These are phyloP conservation scores for Lepidostoma basale DNA, from an alignment of 1,140 invertebrate genomes.

Conservation along the genomic window DNA sequence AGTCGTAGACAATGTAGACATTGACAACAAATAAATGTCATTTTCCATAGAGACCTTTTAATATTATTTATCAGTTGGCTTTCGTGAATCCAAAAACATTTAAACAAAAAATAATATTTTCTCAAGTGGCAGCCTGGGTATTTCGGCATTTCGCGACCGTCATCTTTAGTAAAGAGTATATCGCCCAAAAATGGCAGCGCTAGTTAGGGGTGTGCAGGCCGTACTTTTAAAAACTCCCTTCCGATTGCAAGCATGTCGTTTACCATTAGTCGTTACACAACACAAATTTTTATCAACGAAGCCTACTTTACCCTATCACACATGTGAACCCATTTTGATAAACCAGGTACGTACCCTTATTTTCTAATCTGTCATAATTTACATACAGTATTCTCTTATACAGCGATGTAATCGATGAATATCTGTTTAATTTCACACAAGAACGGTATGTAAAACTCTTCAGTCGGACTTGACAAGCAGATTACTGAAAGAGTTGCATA, in stretches of 20 bases:
- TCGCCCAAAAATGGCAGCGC: conserved; percentile 32
- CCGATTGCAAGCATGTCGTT: conserved; percentile 16
- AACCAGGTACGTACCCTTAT: conserved; percentile 24
- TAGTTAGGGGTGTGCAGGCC: conserved; percentile 34
- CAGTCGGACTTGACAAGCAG: not conserved
- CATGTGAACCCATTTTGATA: conserved; percentile 10
- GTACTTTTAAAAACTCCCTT: conserved; percentile 19
- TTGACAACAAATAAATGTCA: conserved; percentile 25
- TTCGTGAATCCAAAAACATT: too few relatives aligned
- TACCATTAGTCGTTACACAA: conserved; percentile 23
- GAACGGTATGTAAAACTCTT: not conserved
- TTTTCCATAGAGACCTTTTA: conserved; percentile 15
- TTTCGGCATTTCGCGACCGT: conserved; percentile 11
- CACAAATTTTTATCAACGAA: conserved; percentile 27
- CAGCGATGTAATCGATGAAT: too few relatives aligned
- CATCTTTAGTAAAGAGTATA: not conserved
- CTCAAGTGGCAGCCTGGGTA: not conserved
- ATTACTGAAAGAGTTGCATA: conserved; percentile 18
- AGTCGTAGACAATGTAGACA: conserved; percentile 31
- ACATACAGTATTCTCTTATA: not conserved
- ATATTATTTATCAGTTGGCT: not conserved
- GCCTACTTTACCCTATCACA: not conserved
- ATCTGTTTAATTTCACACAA: too few relatives aligned
- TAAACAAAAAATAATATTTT: not conserved
- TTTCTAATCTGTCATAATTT: not conserved